These are phyloP conservation scores for Acipenser ruthenus DNA, from an alignment of 2,797 vertebrate genomes.

Conservation along the genomic window DNA sequence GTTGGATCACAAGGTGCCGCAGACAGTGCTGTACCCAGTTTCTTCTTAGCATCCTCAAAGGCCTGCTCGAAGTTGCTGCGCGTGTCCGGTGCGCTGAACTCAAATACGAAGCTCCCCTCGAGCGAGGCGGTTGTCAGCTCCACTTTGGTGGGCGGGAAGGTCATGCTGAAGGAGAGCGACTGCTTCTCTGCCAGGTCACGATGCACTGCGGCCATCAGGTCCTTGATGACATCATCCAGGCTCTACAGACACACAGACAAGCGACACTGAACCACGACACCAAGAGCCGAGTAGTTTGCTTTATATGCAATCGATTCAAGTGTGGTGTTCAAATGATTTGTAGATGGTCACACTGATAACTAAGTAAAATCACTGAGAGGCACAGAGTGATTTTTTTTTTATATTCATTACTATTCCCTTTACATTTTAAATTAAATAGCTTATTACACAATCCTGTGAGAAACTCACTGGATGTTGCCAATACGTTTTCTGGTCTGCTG, in stretches of 20 bases:
- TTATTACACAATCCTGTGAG: no score
- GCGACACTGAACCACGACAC: no score
- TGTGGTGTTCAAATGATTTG: no score
- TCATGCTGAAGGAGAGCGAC: slow-evolving; percentile 83
- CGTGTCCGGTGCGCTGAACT: slow-evolving; percentile 81
- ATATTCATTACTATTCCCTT: no score
- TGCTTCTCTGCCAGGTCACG: slow-evolving; percentile 92
- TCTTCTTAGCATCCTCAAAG: slow-evolving; percentile 91
- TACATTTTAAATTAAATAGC: no score
- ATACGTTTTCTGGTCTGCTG: no score
- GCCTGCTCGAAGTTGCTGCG: slow-evolving; percentile 85
- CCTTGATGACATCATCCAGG: slow-evolving; percentile 86
- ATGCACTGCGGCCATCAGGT: slow-evolving; percentile 84
- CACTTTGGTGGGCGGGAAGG: slow-evolving; percentile 87
- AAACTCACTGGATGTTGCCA: no score
- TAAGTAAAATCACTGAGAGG: no score
- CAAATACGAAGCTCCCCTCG: slow-evolving; percentile 85
- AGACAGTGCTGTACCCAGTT: slow-evolving; percentile 64
- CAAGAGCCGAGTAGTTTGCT: no score
- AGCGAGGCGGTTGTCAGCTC: slow-evolving; percentile 83
- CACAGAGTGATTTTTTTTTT: no score
- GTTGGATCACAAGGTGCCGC: neutral
- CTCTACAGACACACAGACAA: slow-evolving; percentile 41
- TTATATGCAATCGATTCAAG: no score
- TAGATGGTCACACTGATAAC: no score